Evolutionary conservation across 92 coral and sea anemone species (phyloP).

Genomic region (Palythoa grandiflora): DNA sequence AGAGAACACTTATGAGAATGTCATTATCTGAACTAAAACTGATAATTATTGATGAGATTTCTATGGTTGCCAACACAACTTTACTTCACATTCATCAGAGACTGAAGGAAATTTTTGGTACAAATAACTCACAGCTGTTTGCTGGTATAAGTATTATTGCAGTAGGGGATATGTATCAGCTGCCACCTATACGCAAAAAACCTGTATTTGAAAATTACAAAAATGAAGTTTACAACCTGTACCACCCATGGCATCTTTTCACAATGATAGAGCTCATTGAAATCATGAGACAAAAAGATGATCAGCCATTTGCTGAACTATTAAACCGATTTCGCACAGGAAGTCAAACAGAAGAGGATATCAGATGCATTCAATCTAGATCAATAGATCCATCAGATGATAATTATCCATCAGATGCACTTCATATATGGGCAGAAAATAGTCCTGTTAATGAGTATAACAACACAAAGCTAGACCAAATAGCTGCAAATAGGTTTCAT

Average conservation of each 20-base stretch:
- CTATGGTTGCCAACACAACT: constrained; percentile 69
- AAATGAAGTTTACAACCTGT: constrained; percentile 58
- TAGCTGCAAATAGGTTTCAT: constrained; percentile 16
- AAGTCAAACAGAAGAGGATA: constrained; percentile 63
- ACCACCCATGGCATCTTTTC: constrained; percentile 67
- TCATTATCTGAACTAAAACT: constrained; percentile 57
- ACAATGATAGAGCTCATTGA: constrained; percentile 62
- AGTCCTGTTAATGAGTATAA: constrained; percentile 62
- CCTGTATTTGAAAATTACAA: constrained; percentile 55
- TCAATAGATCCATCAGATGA: too few species aligned
- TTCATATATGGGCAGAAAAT: constrained; percentile 30
- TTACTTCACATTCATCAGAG: constrained; percentile 10
- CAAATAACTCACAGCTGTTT: constrained; percentile 59
- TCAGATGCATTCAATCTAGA: constrained; percentile 28
- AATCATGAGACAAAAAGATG: constrained; percentile 46
- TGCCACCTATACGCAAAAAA: constrained; percentile 63
- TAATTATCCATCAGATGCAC: too few species aligned
- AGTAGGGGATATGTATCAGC: neutral
- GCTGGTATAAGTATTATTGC: constrained; percentile 24
- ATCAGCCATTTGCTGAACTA: constrained; percentile 52
- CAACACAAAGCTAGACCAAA: constrained; percentile 26
- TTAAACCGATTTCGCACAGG: constrained; percentile 74
- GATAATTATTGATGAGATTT: constrained; percentile 67
- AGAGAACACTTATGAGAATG: constrained; percentile 48
- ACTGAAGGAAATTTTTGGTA: constrained; percentile 73